Base-by-base conservation (phyloP, 2,113 vertebrate genomes). In the Regulus satrapa region DNA sequence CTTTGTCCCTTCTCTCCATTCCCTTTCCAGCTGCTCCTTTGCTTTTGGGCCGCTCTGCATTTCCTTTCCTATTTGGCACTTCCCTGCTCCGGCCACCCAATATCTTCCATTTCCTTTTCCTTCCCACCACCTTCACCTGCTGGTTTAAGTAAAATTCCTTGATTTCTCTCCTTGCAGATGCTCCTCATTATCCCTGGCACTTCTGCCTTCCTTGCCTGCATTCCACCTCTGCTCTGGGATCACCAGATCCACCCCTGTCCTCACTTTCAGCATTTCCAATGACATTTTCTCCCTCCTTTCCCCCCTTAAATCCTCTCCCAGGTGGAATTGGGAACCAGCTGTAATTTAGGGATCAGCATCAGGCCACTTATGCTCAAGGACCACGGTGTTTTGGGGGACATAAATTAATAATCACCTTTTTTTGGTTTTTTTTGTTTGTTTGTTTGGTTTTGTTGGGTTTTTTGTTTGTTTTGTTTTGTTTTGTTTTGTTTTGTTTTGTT, bases 381-480 rank as follows among this genome's bases (percentile, higher is more conserved):
- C 18, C 19, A 4, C 0, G 0, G 17, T 1, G 6, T 82, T 91
- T 45, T 85, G 28, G 40, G 52, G 34, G 6, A 21, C 31, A 16
- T 32, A 36, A 36, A 68, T 58, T 8, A n/a, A n/a, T 12, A 18
- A n/a, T 58, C 29, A 14, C 13, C 8, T 26, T 55, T 18, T 24
- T 54, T 6, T 7, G 8, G 14, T n/a, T n/a, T n/a, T n/a, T n/a
- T n/a, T n/a, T n/a, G n/a, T n/a, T n/a, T n/a, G n/a, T n/a, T n/a
- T n/a, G n/a, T n/a, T n/a, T n/a, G n/a, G n/a, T n/a, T n/a, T n/a
- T n/a, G n/a, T n/a, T n/a, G n/a, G n/a, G n/a, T n/a, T n/a, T n/a
- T n/a, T n/a, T n/a, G n/a, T n/a, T n/a, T n/a, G n/a, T n/a, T n/a
- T n/a, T n/a, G n/a, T n/a, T n/a, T n/a, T n/a, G n/a, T n/a, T n/a